Evolutionary conservation across 2,888 invertebrate species (phyloP).

Genomic region (Conops quadrifasciatus): DNA sequence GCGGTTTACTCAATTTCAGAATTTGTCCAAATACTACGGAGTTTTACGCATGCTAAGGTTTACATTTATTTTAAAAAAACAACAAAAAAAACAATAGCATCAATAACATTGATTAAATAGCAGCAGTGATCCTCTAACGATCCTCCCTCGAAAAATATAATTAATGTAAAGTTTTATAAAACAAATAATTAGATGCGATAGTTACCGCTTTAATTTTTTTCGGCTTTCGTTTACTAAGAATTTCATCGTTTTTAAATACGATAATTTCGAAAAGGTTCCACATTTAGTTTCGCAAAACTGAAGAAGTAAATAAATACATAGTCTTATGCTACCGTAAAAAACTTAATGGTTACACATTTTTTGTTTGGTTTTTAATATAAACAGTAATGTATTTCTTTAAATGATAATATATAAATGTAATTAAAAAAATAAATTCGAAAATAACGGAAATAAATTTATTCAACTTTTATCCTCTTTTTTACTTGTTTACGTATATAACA

Average conservation of each 20-base stretch:
- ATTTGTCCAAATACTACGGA: constrained; percentile 2
- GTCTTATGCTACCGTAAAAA: neutral
- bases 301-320: neutral
- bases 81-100: neutral
- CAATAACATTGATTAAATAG: neutral
- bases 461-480: too few relatives aligned
- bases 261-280: neutral
- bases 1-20: constrained; percentile 12
- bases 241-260: neutral
- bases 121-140: too few relatives aligned
- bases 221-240: neutral
- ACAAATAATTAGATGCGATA: too few relatives aligned
- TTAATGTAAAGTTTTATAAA: too few relatives aligned
- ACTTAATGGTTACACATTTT: neutral
- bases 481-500: too few relatives aligned
- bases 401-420: constrained; percentile 32
- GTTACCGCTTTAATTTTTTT: constrained; percentile 1
- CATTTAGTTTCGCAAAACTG: constrained; percentile 4
- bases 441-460: neutral
- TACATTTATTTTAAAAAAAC: neutral
- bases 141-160: too few relatives aligned
- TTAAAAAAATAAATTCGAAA: constrained; percentile 26
- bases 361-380: constrained; percentile 23
- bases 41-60: neutral
- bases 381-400: constrained; percentile 28